Evolutionary conservation across 35 echinoderm and acorn worm species (phyloP).

Genomic region (Apostichopus parvimensis): DNA sequence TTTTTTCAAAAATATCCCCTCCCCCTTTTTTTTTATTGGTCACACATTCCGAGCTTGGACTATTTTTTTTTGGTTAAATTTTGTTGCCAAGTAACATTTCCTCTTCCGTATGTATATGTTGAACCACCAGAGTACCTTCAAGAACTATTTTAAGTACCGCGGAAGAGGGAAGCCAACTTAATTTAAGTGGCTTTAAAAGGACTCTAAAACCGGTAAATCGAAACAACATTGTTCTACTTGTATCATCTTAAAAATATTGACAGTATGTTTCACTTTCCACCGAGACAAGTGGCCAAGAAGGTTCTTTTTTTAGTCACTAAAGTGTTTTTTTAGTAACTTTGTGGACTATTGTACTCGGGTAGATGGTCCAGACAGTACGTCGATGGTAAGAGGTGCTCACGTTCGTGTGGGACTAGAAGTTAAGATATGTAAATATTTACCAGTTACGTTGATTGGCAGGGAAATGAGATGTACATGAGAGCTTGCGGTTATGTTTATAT

Average conservation of each 20-base stretch:
- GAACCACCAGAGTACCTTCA: not conserved
- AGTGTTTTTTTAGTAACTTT: slow-evolving; percentile 27
- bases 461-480: no score
- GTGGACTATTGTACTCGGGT: not conserved
- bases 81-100: no score
- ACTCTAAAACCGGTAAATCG: not conserved
- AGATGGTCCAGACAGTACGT: not conserved
- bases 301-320: not conserved
- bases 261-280: not conserved
- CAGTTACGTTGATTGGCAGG: no score
- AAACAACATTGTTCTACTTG: not conserved
- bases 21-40: no score
- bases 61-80: no score
- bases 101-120: not conserved
- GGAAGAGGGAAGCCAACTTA: not conserved
- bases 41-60: no score
- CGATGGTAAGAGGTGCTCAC: not conserved
- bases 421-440: slow-evolving; percentile 29
- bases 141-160: not conserved
- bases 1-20: no score
- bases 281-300: not conserved
- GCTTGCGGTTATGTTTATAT: no score
- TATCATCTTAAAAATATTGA: not conserved
- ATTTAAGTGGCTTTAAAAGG: not conserved
- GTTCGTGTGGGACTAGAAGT: not conserved